Evolutionary conservation across 2,113 vertebrate species (phyloP), one percentile per base, ranked within the genome.

Genomic region (Ascaphus truei): DNA sequence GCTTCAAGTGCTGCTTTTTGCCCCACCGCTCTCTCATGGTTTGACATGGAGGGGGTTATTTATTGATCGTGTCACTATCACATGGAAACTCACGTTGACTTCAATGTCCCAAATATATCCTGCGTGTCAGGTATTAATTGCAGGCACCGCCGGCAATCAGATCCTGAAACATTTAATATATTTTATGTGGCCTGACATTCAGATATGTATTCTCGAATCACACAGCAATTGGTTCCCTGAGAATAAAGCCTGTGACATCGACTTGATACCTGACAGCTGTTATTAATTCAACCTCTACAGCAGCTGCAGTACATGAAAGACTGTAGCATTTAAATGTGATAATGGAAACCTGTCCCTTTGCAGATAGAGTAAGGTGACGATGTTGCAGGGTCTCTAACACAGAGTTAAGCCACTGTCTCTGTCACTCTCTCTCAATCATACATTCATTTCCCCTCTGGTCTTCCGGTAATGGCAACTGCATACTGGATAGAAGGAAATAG

Each of bases 311-410:
- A 33, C 37, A 34, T n/a, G 56, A 59, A 59, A 57, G 30, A 57
- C 36, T n/a, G n/a, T 57, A 59, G 39, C 56, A 59, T 41, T 59
- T 27, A 26, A 39, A 59, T 37, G 12, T 13, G 22, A 39, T 59
- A 59, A 59, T 59, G 56, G 56, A 59, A 33, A 59, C 33, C 56
- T 59, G 34, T 15, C 56, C 26, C 56, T 59, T 59, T 59, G 56
- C 56, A 59, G 56, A 59, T 59, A 59, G 25, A 34, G 23, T 36
- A 25, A 59, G 56, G 34, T 59, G 56, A 59, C 56, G 34, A 59
- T 59, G 56, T 59, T 59, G 22, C 23, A 16, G 34, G 15, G 22
- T 58, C 55, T 58, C 55, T 37, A 18, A 58, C 18, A 41, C 36
- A 23, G 34, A 59, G 39, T 59, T 59, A 59, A 59, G 33, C 56